A percentile compares a stretch with the other conserved stretches of the same genome.
phyloP scores from a whole-genome alignment of 2,888 invertebrate genomes.

The Plemyria rubiginata region DNA sequence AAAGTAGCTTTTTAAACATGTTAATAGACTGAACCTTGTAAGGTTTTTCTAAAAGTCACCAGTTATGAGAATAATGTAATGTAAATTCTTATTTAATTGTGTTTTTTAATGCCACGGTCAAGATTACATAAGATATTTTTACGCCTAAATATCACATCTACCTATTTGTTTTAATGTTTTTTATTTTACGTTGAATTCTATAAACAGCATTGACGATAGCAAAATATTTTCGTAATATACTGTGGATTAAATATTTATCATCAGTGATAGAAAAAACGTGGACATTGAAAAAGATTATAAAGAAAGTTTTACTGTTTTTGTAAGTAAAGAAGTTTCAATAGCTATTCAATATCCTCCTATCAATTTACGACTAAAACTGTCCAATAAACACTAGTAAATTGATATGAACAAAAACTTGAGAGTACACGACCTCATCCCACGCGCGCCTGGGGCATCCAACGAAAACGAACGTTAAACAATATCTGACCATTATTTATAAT shows the following conservation, averaged over 20 bases:
- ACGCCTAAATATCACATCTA: background rate
- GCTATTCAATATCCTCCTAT: background rate
- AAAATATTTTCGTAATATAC: background rate
- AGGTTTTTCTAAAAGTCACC: background rate
- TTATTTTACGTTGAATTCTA: background rate
- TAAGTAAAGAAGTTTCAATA: conserved; percentile 2
- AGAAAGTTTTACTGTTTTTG: background rate
- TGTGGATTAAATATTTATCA: background rate
- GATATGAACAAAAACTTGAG: conserved; percentile 34
- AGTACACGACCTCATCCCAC: conserved; percentile 24
- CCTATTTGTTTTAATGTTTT: background rate
- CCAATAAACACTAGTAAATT: conserved; percentile 21
- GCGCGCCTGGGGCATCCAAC: conserved; percentile 51
- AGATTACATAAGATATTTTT: conserved; percentile 3
- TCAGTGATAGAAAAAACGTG: background rate
- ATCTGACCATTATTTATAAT: conserved; percentile 58
- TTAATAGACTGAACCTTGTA: background rate
- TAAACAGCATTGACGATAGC: background rate
- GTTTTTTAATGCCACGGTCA: conserved; percentile 27
- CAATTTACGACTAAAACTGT: background rate
- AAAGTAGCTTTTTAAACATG: background rate
- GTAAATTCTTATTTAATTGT: conserved; percentile 12
- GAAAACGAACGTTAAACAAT: conserved; percentile 72
- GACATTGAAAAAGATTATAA: background rate
- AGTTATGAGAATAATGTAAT: conserved; percentile 17